phyloP scores from a whole-genome alignment of 2,113 vertebrate genomes.

The Conger conger region DNA sequence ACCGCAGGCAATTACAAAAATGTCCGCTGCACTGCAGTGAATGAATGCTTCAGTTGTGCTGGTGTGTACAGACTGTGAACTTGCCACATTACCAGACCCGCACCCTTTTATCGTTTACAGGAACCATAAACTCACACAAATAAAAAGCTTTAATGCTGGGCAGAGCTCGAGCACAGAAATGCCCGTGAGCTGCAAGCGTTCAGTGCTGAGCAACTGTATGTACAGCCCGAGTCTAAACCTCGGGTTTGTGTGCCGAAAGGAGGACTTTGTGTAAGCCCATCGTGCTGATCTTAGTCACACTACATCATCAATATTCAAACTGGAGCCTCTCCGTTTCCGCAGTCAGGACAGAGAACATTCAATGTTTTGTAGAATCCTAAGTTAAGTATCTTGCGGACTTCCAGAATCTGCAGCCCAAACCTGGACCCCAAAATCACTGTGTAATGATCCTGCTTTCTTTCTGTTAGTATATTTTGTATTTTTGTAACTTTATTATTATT shows the following conservation, averaged over 20 bases:
- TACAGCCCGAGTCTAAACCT: not conserved
- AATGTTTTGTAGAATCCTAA: no score
- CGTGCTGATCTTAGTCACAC: no score
- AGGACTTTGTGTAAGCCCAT: no score
- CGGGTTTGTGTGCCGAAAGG: not conserved
- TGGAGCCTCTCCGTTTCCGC: no score
- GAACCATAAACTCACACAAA: not conserved
- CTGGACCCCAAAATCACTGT: no score
- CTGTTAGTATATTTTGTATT: no score
- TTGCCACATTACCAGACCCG: not conserved
- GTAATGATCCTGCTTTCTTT: no score
- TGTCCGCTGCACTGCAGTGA: not conserved
- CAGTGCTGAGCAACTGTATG: not conserved
- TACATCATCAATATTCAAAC: no score
- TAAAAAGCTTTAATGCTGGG: not conserved
- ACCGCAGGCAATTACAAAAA: not conserved
- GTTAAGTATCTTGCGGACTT: no score
- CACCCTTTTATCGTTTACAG: not conserved
- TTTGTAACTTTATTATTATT: no score
- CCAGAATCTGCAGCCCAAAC: no score
- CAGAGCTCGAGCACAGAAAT: not conserved
- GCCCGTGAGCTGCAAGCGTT: not conserved
- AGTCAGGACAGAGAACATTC: no score
- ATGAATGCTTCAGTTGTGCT: not conserved
- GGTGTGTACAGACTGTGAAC: not conserved